Percentiles rank a stretch among this genome's conserved stretches.
phyloP scores from a whole-genome alignment of 2,888 invertebrate genomes.

The Empis livida region DNA sequence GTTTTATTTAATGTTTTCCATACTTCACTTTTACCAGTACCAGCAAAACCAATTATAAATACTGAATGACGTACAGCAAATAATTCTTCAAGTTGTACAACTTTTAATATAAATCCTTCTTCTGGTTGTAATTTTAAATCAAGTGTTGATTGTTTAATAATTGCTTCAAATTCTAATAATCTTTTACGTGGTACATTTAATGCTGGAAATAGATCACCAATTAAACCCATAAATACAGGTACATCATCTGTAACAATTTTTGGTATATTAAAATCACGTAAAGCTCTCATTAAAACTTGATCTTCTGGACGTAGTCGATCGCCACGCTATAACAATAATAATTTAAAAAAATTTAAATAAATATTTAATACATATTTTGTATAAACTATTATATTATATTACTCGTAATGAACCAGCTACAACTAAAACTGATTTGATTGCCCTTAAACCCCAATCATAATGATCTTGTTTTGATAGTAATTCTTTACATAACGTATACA shows the following conservation, averaged over 20 bases:
- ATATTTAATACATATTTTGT: neutral
- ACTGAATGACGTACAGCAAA: conserved; percentile 91
- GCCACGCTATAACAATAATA: conserved; percentile 39
- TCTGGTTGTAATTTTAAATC: conserved; percentile 84
- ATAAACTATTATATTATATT: conserved; percentile 13
- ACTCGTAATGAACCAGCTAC: conserved; percentile 86
- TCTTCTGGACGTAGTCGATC: conserved; percentile 73
- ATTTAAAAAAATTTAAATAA: neutral
- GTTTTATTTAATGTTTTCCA: conserved; percentile 84
- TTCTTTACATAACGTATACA: conserved; percentile 82
- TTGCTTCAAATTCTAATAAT: conserved; percentile 70
- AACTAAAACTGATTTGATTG: conserved; percentile 89
- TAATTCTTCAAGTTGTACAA: conserved; percentile 83
- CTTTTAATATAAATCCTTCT: conserved; percentile 74
- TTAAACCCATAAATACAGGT: conserved; percentile 86
- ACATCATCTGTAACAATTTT: conserved; percentile 89
- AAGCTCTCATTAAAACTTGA: conserved; percentile 85
- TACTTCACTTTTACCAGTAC: conserved; percentile 85
- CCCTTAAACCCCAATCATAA: conserved; percentile 92
- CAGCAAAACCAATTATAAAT: conserved; percentile 72
- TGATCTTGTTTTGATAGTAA: conserved; percentile 89
- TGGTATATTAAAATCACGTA: conserved; percentile 88
- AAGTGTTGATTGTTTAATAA: conserved; percentile 59
- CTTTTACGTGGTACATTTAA: conserved; percentile 83
- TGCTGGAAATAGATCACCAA: conserved; percentile 85